Evolutionary conservation across 2,888 invertebrate genomes (phyloP), one percentile per base, ranked within the genome.

Genomic region (Epistrophella euchroma): DNA sequence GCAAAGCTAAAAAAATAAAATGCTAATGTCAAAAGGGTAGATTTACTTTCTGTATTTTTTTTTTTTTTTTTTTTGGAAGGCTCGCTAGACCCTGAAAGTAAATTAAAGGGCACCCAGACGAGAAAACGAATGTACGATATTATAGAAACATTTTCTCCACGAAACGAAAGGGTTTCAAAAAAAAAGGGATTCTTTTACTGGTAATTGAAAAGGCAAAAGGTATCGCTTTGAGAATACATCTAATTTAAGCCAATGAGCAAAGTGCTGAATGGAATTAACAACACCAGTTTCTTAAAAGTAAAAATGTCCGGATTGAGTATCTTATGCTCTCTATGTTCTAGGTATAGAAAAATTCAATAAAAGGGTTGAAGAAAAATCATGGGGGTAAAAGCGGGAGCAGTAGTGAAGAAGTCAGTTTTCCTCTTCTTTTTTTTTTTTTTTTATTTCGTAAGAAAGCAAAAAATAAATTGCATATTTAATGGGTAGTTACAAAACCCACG

Each of bases 81-180:
- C 25, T 58, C 40, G 5, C 66, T 80, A 50, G 66, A 68, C 50
- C 68, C 45, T 62, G 55, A 70, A 66, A 72, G 76, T 85, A 76
- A 85, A 80, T 85, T 85, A 76, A 84, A 76, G 71, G 71, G 45
- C 58, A 72, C 71, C 75, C 66, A 84, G 56, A 79, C 71, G 79
- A 84, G 66, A 66, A 66, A 66, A 56, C 74, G 79, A 79, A 79
- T 84, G 75, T 58, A 66, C 10, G 28, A 32, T 47, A 75, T 78
- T 78, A 58, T 19, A 74, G 55, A 35, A 37, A 55, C 19, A 72
- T 40, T 82, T 66, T 28, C 43, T 15, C 58, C 25, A 5, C 22
- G 7, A 35, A 66, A 66, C 25, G 64, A 43, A 74, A 84, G 66
- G 84, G 79, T 75, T 55, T 5, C 28, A 28, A 2, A 15, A 43